Conservation (phyloP, 2,797 vertebrate species). For the Enteromius unitaeniatus region DNA sequence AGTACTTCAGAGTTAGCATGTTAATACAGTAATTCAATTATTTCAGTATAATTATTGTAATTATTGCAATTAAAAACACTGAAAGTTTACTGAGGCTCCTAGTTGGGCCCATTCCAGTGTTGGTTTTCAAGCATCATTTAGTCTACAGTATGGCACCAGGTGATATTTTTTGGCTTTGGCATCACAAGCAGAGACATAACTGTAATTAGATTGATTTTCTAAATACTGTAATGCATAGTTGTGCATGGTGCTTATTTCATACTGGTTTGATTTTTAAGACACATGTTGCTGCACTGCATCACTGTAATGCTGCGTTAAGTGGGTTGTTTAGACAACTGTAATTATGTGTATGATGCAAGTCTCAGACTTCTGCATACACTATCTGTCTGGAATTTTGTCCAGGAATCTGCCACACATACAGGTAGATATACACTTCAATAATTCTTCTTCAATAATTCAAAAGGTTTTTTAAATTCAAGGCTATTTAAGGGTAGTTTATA, state of each 20-base stretch:
- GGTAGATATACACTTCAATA: background rate
- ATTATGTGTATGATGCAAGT: constrained; percentile 33
- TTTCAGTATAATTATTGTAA: background rate
- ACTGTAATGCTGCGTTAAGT: constrained; percentile 27
- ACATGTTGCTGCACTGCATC: constrained; percentile 10
- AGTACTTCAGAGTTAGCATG: background rate
- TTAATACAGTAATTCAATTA: background rate
- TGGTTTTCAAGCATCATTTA: constrained; percentile 18
- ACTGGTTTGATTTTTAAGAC: constrained; percentile 30
- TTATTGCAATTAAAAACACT: background rate
- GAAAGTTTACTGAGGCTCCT: background rate
- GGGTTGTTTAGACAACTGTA: constrained; percentile 46
- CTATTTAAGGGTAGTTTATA: background rate
- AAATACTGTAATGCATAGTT: constrained; percentile 39
- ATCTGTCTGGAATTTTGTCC: constrained; percentile 36
- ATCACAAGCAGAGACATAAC: constrained; percentile 17
- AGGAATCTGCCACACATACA: constrained; percentile 11
- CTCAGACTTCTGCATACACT: constrained; percentile 34
- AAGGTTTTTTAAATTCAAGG: background rate
- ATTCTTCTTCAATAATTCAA: background rate
- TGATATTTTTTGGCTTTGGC: constrained; percentile 33
- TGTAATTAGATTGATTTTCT: constrained; percentile 34
- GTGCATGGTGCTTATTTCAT: constrained; percentile 37
- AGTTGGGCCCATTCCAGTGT: background rate
- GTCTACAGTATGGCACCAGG: constrained; percentile 22